Evolutionary conservation across 2,113 vertebrate genomes (phyloP), one percentile per base, ranked within the genome.

Genomic region (Sinocyclocheilus anshuiensis): DNA sequence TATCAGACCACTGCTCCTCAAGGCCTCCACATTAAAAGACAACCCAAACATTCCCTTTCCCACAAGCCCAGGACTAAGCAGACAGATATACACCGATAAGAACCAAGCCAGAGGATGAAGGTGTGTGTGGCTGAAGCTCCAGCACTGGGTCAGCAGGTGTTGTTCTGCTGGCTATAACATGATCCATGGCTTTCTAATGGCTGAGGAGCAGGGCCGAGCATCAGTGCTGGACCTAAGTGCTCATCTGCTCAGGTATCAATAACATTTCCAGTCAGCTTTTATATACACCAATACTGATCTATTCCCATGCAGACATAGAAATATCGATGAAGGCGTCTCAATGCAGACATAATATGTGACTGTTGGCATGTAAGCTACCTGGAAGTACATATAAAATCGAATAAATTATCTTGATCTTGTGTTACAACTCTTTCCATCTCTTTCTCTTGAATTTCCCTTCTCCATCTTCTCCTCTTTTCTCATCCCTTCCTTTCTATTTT

Each of bases 401-500:
- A 65, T 20, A 77, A n/a, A 50, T 50, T 42, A 29, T n/a, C 39
- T 57, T 9, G 22, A 71, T 13, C 89, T 89, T 83, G 39, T 77
- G 67, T 79, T 55, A 76, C 72, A 48, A 48, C 22, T 55, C 86
- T 61, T 33, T 71, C 45, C 50, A 24, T 8, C 11, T 15, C 11
- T 24, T 63, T 81, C 57, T 81, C 57, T 24, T 59, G 33, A 45
- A 81, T 63, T 81, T 26, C 55, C 75, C 84, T 8, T 53, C 61
- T 29, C 67, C 78, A 57, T 33, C 71, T 61, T 79, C 93, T 94
- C 94, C 94, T 91, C 92, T 93, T 94, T 84, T 89, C 90, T 93
- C n/a, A 91, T 94, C 93, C 94, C 94, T 94, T 91, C 91, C 93
- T 94, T 85, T 89, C 90, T 93, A 90, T 94, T 84, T 94, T 95